Percentiles rank a stretch among this genome's conserved stretches.
Evolutionary conservation across 2,797 vertebrate genomes (phyloP).

Genomic region (Potorous gilbertii): DNA sequence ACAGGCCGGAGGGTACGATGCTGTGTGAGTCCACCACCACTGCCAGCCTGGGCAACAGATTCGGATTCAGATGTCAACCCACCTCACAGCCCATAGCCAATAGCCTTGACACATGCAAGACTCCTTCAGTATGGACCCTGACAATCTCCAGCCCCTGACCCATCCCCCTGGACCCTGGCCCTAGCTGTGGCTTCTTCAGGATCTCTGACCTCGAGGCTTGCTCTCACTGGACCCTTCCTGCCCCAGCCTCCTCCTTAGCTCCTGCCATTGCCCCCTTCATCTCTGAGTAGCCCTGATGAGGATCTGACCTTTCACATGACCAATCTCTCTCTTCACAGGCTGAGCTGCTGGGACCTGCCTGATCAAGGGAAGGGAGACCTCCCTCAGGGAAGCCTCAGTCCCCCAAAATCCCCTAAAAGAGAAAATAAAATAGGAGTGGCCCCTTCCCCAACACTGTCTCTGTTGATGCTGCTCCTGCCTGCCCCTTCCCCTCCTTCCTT

Average conservation of each 20-base stretch:
- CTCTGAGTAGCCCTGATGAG: background rate
- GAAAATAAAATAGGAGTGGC: constrained; percentile 76
- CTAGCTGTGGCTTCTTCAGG: background rate
- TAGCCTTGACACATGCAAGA: background rate
- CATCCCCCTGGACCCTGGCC: background rate
- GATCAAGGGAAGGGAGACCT: background rate
- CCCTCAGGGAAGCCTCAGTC: background rate
- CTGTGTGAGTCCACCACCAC: constrained; percentile 39
- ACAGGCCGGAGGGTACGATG: constrained; percentile 59
- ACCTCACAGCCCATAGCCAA: constrained; percentile 4
- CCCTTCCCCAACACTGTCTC: constrained; percentile 26
- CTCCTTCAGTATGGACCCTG: background rate
- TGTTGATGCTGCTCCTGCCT: constrained; percentile 20
- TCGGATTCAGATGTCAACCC: constrained; percentile 43
- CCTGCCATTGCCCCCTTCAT: background rate
- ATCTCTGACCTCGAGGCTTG: background rate
- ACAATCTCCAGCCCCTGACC: background rate
- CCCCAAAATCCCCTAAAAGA: constrained; percentile 69
- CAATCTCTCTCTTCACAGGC: constrained; percentile 52
- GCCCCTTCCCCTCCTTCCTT: background rate
- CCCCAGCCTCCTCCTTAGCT: constrained; percentile 13
- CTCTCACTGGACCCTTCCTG: background rate
- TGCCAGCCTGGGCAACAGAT: constrained; percentile 63
- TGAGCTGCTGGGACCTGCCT: constrained; percentile 72
- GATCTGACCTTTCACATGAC: background rate